Evolutionary conservation across 2,797 vertebrate genomes (phyloP).

Genomic region (Girardinus metallicus): DNA sequence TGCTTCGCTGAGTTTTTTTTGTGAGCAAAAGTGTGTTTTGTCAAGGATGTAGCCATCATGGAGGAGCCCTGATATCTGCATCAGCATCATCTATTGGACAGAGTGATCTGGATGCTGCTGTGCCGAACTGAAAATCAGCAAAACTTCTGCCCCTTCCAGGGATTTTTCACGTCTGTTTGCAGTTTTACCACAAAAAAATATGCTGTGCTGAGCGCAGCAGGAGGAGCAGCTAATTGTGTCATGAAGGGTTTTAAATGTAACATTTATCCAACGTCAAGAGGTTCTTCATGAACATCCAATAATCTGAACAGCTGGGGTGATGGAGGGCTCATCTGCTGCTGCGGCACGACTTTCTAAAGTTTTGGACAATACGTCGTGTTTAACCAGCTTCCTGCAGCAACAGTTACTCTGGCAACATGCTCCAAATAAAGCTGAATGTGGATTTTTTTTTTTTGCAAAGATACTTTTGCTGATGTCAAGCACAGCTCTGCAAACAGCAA

Average conservation of each 20-base stretch:
- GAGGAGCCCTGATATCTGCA: neutral
- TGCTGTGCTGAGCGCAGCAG: neutral
- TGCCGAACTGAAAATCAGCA: neutral
- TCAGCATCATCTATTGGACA: neutral
- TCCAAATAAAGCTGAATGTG: conserved; percentile 21
- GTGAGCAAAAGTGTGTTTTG: neutral
- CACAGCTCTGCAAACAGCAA: conserved; percentile 29
- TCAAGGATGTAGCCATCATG: neutral
- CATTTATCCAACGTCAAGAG: conserved; percentile 4
- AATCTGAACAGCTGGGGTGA: neutral
- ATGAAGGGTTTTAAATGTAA: conserved; percentile 1
- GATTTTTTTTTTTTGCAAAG: conserved; percentile 23
- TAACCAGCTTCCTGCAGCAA: neutral
- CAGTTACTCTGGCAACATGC: conserved; percentile 1
- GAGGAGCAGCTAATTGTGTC: neutral
- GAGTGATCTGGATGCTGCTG: neutral
- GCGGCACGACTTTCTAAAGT: neutral
- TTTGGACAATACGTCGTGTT: neutral
- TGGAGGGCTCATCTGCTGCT: conserved; percentile 7
- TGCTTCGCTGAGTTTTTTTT: no score
- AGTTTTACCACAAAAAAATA: neutral
- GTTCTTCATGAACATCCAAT: neutral
- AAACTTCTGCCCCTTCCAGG: neutral
- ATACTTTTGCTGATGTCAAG: conserved; percentile 14
- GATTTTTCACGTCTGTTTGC: neutral